phyloP scores from a whole-genome alignment of 2,113 vertebrate genomes.

The Ictalurus punctatus region DNA sequence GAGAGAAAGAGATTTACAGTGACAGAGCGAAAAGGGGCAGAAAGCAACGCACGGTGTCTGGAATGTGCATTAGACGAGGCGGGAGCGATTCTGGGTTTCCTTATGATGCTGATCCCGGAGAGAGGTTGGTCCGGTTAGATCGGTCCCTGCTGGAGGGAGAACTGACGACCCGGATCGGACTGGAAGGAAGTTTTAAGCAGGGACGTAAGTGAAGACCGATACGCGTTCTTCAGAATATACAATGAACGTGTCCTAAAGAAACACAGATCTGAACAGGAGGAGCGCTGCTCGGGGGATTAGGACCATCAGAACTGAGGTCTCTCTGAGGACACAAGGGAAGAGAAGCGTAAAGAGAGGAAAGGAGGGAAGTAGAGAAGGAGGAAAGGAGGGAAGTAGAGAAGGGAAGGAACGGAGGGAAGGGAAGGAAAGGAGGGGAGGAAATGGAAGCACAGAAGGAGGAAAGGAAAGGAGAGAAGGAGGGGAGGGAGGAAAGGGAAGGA shows the following conservation, averaged over 20 bases:
- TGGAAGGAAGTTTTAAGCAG: not conserved
- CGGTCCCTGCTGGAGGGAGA: constrained; percentile 9
- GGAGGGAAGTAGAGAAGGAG: not conserved
- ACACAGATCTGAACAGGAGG: not conserved
- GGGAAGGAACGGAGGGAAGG: too few species aligned
- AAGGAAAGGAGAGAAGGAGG: too few species aligned
- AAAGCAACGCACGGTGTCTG: not conserved
- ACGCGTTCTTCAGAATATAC: too few species aligned
- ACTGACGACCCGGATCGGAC: not conserved
- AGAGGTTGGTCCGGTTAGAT: constrained; percentile 7
- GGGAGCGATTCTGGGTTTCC: not conserved
- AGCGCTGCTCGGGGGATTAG: not conserved
- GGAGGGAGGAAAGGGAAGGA: not conserved
- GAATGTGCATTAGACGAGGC: constrained; percentile 47
- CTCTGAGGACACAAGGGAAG: not conserved
- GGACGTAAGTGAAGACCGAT: not conserved
- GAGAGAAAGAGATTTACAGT: not conserved
- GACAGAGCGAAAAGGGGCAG: not conserved
- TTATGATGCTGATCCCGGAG: constrained; percentile 38
- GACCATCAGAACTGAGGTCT: not conserved
- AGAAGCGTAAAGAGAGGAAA: not conserved
- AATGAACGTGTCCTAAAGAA: not conserved
- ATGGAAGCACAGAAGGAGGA: too few species aligned
- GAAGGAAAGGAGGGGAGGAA: not conserved
- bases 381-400: too few species aligned